Conservation (phyloP, 2,797 vertebrate genomes). For the Basileuterus tristriatus region DNA sequence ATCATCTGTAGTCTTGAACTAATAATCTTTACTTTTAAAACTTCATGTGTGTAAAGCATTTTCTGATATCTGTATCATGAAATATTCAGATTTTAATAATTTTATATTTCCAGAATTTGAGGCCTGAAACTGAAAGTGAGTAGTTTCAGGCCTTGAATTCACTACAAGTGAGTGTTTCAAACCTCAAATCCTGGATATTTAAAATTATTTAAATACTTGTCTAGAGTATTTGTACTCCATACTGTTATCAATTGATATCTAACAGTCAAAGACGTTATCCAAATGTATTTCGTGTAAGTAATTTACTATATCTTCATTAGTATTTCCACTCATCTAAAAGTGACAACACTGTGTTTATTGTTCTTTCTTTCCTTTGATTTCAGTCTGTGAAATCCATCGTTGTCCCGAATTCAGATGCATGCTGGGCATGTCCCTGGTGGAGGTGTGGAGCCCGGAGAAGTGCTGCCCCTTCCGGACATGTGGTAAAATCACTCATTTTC, state of each 20-base stretch:
- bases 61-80: not conserved
- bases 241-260: not conserved
- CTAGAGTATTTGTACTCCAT: not conserved
- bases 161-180: not conserved
- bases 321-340: not conserved
- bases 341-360: not conserved
- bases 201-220: not conserved
- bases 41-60: not conserved
- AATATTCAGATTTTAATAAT: not conserved
- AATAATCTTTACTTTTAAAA: not conserved
- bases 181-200: not conserved
- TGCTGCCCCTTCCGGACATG: conserved; percentile 91
- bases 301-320: not conserved
- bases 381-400: conserved; percentile 89
- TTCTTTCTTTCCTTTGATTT: not conserved
- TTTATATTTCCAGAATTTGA: not conserved
- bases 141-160: not conserved
- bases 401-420: conserved; percentile 86
- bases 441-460: conserved; percentile 78
- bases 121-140: not conserved
- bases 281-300: not conserved
- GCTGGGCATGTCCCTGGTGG: conserved; percentile 83
- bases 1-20: not conserved
- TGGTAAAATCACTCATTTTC: conserved; percentile 76
- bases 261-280: not conserved